These are phyloP conservation scores for Ernsta delagoae DNA, from an alignment of 2,888 invertebrate genomes.

Conservation along the genomic window DNA sequence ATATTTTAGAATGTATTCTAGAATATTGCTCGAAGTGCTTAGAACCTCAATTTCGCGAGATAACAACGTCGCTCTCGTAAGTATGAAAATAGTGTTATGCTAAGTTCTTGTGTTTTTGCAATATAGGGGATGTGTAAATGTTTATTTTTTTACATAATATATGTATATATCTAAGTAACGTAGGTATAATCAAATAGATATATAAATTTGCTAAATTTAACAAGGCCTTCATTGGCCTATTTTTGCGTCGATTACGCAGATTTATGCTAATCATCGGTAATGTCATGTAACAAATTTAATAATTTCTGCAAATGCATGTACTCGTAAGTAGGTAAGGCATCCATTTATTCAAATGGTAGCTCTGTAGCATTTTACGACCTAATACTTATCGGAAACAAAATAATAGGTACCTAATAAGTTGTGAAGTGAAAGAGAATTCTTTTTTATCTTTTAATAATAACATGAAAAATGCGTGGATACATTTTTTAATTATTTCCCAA, in stretches of 20 bases:
- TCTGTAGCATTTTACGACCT: not conserved
- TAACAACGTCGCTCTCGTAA: no score
- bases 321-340: not conserved
- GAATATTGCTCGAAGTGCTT: not conserved
- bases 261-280: not conserved
- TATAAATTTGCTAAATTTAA: not conserved
- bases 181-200: not conserved
- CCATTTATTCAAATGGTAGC: not conserved
- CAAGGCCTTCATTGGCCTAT: not conserved
- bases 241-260: not conserved
- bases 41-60: no score
- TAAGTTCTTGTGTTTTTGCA: no score
- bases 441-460: no score
- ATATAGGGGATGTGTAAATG: no score
- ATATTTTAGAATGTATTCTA: not conserved
- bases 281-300: not conserved
- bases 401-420: no score
- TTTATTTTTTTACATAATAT: no score
- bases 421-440: no score
- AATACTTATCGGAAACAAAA: no score
- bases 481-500: no score
- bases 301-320: slow-evolving; percentile 6
- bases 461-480: no score
- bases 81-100: no score
- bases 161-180: not conserved